phyloP scores from a whole-genome alignment of 2,888 invertebrate species.

The Andrena trimmerana region DNA sequence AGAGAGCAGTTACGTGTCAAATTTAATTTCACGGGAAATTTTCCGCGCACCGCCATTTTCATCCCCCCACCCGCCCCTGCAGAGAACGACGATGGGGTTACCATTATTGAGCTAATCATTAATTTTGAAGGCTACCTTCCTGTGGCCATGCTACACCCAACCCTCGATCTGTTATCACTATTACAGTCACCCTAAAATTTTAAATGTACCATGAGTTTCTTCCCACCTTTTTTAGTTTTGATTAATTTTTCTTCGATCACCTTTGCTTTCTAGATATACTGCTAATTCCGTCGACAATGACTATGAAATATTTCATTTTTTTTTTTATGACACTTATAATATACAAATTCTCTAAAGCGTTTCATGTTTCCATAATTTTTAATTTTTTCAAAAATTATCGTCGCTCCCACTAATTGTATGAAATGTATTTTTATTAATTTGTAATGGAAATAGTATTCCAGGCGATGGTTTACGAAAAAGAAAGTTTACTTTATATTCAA shows the following conservation, averaged over 20 bases:
- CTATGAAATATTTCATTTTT: no score
- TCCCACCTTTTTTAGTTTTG: neutral
- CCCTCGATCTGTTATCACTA: conserved; percentile 12
- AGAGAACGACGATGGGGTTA: conserved; percentile 5
- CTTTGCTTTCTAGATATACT: no score
- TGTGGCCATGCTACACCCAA: conserved; percentile 5
- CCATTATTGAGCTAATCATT: conserved; percentile 52
- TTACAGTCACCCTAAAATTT: conserved; percentile 7
- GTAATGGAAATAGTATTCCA: neutral
- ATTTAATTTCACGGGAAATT: conserved; percentile 73
- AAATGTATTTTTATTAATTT: neutral
- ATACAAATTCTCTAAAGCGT: no score
- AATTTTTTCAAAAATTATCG: no score
- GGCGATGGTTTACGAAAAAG: no score
- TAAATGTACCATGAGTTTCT: neutral
- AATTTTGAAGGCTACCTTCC: conserved; percentile 38
- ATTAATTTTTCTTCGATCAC: no score
- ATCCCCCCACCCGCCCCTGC: neutral
- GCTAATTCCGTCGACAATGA: no score
- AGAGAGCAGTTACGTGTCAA: conserved; percentile 72
- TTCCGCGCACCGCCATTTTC: conserved; percentile 55
- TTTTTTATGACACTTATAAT: no score
- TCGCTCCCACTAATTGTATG: no score
- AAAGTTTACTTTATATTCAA: neutral
- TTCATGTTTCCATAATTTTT: no score